These are phyloP conservation scores for Thalassophryne amazonica DNA, from an alignment of 2,797 vertebrate genomes.

Conservation along the genomic window DNA sequence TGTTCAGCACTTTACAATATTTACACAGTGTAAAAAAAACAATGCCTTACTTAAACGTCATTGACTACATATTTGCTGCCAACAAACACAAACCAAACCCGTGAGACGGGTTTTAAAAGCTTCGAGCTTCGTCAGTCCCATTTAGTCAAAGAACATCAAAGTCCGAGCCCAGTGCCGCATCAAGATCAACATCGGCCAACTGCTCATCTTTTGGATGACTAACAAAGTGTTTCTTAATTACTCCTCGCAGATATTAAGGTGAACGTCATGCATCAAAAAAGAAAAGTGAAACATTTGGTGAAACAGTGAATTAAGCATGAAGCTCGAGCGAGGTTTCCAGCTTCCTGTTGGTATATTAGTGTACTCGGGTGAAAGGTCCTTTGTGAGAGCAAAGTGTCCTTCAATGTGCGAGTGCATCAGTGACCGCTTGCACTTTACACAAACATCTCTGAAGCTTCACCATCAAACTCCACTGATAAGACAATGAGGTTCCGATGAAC, in stretches of 20 bases:
- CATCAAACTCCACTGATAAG: background rate
- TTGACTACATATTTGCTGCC: too few species aligned
- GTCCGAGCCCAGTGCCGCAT: too few species aligned
- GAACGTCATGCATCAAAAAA: constrained; percentile 34
- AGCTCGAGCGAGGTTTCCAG: background rate
- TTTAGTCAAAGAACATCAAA: too few species aligned
- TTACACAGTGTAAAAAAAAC: too few species aligned
- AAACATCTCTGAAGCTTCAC: background rate
- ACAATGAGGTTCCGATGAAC: background rate
- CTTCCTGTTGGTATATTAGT: constrained; percentile 4
- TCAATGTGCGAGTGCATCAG: constrained; percentile 28
- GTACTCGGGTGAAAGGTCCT: background rate
- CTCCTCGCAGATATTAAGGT: background rate
- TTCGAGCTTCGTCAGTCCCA: too few species aligned
- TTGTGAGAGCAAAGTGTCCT: constrained; percentile 41
- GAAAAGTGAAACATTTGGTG: background rate
- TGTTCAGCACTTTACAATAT: too few species aligned
- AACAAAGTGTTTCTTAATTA: constrained; percentile 19
- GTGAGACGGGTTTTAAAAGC: too few species aligned
- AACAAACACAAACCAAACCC: too few species aligned
- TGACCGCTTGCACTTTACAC: background rate
- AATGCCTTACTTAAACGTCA: too few species aligned
- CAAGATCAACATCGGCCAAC: too few species aligned
- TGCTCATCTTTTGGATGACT: too few species aligned
- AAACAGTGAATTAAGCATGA: constrained; percentile 11